Percentiles rank a stretch among this genome's conserved stretches.
Conservation (phyloP, 2,888 invertebrate species). For the Chrysina gloriosa region DNA sequence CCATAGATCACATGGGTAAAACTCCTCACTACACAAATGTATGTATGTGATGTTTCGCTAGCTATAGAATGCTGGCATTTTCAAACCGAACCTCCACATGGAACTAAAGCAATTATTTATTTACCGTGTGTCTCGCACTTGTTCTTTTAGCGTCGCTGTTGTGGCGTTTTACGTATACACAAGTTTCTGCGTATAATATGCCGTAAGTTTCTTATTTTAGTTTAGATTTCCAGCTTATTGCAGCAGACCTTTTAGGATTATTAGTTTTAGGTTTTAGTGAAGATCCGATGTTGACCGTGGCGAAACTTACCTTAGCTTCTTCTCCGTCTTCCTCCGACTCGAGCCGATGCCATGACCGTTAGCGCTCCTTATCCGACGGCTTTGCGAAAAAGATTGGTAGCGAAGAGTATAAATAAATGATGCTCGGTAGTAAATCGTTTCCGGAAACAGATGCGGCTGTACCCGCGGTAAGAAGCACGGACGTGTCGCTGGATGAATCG, state of each 20-base stretch:
- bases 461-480: too few relatives aligned
- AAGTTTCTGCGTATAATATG: too few relatives aligned
- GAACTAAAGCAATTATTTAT: too few relatives aligned
- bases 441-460: conserved; percentile 24
- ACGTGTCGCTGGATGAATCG: too few relatives aligned
- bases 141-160: too few relatives aligned
- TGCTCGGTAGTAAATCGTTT: conserved; percentile 33
- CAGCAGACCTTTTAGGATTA: conserved; percentile 52
- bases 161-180: too few relatives aligned
- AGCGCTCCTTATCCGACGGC: conserved; percentile 5
- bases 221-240: conserved; percentile 45
- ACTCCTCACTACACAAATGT: too few relatives aligned
- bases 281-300: conserved; percentile 48
- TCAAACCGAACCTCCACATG: too few relatives aligned
- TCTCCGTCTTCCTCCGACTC: neutral
- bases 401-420: conserved; percentile 38
- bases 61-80: too few relatives aligned
- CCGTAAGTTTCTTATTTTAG: conserved; percentile 19
- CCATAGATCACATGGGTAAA: too few relatives aligned
- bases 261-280: conserved; percentile 52
- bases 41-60: too few relatives aligned
- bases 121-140: too few relatives aligned
- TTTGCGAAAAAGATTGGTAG: conserved; percentile 20
- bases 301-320: conserved; percentile 37
- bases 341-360: neutral